phyloP scores from a whole-genome alignment of 2,888 invertebrate genomes.

The Tricholauxania praeusta region DNA sequence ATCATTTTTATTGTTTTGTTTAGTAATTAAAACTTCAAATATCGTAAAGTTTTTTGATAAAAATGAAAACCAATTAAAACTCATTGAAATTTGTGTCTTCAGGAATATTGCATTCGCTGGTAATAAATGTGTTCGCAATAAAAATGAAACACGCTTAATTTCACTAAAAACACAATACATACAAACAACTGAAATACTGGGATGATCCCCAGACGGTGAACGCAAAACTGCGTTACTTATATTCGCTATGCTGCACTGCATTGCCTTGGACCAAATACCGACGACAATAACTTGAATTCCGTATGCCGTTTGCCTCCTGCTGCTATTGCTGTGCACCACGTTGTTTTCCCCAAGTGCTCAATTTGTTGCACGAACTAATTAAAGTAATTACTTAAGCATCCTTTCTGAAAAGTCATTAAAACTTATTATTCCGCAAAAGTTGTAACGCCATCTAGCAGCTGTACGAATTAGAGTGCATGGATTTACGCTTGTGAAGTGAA shows the following conservation, averaged over 20 bases:
- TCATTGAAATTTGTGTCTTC: conserved; percentile 6
- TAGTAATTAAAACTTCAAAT: background rate
- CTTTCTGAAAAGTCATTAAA: conserved; percentile 29
- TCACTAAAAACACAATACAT: background rate
- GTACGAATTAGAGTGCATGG: conserved; percentile 7
- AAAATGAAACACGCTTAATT: conserved; percentile 4
- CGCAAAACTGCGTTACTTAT: no score
- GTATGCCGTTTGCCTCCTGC: no score
- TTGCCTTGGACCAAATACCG: no score
- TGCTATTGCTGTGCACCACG: no score
- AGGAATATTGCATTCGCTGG: no score
- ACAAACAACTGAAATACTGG: background rate
- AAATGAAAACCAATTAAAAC: conserved; percentile 7
- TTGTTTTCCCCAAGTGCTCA: conserved; percentile 26
- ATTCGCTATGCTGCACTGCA: background rate
- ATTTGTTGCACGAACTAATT: conserved; percentile 47
- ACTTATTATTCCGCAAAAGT: conserved; percentile 40
- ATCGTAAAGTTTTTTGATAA: background rate
- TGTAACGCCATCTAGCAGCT: conserved; percentile 46
- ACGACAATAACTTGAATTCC: no score
- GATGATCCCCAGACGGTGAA: background rate
- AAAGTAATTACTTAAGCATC: conserved; percentile 51
- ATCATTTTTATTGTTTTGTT: no score
- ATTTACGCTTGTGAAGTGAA: conserved; percentile 9
- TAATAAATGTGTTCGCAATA: background rate